phyloP scores from a whole-genome alignment of 1,140 invertebrate species.

The Magallana angulata region DNA sequence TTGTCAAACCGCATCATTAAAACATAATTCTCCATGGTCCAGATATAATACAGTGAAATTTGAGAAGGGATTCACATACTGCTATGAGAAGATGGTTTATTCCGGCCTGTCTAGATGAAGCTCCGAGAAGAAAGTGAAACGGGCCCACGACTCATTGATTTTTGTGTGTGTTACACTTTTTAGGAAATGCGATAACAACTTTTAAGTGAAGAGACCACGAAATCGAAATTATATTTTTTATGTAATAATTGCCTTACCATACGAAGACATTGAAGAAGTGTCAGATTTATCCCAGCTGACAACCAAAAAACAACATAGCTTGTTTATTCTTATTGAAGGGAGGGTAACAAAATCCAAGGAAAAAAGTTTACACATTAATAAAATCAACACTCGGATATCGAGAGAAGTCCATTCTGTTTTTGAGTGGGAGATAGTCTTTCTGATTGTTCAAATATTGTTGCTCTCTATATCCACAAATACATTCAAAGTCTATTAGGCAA shows the following conservation, averaged over 20 bases:
- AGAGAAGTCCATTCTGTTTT: not conserved
- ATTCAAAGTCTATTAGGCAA: constrained; percentile 21
- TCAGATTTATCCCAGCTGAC: not conserved
- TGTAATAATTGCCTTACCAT: not conserved
- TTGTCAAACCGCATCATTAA: not conserved
- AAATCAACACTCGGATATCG: constrained; percentile 10
- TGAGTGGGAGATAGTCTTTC: constrained; percentile 27
- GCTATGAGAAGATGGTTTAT: not conserved
- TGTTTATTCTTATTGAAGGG: not conserved
- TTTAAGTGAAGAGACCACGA: not conserved
- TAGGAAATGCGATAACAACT: not conserved
- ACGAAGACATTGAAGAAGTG: not conserved
- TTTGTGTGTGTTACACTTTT: constrained; percentile 9
- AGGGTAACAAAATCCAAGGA: constrained; percentile 11
- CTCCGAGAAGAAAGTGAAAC: not conserved
- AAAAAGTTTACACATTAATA: not conserved
- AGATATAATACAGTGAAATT: not conserved
- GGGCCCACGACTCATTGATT: not conserved
- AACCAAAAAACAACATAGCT: not conserved
- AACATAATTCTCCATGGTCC: not conserved
- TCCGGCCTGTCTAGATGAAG: not conserved
- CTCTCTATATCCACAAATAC: constrained; percentile 13
- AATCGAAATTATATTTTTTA: not conserved
- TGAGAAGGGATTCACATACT: not conserved
- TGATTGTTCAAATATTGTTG: constrained; percentile 28